phyloP scores from a whole-genome alignment of 2,888 invertebrate species.

The Drosophila yooni region DNA sequence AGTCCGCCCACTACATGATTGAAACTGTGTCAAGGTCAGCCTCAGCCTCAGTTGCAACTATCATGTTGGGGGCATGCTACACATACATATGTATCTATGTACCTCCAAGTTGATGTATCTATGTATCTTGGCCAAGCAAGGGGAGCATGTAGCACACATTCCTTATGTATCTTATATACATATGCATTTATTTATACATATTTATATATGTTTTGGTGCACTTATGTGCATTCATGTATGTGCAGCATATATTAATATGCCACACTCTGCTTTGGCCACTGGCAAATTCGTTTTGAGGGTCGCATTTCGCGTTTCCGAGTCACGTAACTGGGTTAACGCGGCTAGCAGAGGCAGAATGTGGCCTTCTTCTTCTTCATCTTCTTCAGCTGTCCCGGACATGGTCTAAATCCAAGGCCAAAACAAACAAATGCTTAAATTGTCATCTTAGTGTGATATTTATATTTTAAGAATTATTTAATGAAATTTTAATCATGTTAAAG shows the following conservation, averaged over 20 bases:
- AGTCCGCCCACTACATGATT: constrained; percentile 37
- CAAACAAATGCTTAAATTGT: neutral
- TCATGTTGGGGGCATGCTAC: constrained; percentile 39
- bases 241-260: constrained; percentile 49
- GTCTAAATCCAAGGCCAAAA: constrained; percentile 35
- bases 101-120: constrained; percentile 21
- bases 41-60: constrained; percentile 14
- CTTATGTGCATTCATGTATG: constrained; percentile 54
- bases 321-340: constrained; percentile 74
- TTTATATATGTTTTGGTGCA: constrained; percentile 20
- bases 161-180: constrained; percentile 2
- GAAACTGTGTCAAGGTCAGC: constrained; percentile 62
- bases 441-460: neutral
- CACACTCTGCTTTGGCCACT: constrained; percentile 43
- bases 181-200: constrained; percentile 12
- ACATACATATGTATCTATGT: constrained; percentile 10
- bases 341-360: constrained; percentile 33
- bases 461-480: neutral
- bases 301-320: constrained; percentile 74
- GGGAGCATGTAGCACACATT: constrained; percentile 31
- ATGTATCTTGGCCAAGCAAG: constrained; percentile 32
- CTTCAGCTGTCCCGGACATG: constrained; percentile 33
- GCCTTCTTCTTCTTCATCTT: constrained; percentile 48
- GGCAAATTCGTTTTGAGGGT: constrained; percentile 72
- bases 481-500: neutral